Evolutionary conservation across 64 coral and sea anemone genomes (phyloP), one percentile per base, ranked within the genome.

Genomic region (Cladopsammia gracilis): DNA sequence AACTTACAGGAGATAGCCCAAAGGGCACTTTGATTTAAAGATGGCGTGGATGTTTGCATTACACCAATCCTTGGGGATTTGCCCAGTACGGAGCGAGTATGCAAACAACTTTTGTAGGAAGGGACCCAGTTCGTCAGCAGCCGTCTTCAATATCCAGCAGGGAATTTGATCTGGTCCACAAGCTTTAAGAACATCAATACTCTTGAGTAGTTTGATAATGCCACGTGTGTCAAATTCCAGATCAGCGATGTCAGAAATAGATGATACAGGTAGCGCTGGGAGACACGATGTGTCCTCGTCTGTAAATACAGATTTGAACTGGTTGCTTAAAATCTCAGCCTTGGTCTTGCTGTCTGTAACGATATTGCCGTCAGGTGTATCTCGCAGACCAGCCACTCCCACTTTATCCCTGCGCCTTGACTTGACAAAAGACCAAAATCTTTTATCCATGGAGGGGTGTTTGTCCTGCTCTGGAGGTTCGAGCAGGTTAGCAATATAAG

Each of bases 371-470:
- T 76, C 52, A 54, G 52, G 11, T n/a, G n/a, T 73, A 22, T 85
- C 25, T 62, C 73, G 44, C 6, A 91, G 57, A 49, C 69, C 15
- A 46, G 78, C 66, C 53, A 95, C 42, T 25, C 79, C 93, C 23
- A 87, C 64, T 34, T 90, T 58, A 87, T 90, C 44, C 47, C 24
- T 45, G 47, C 64, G 77, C 45, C 56, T 90, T 22, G 79, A 75
- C 77, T 79, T 90, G 15, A 95, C 72, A 64, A 78, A 90, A 48
- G 88, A 78, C 93, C 93, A 95, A 60, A 95, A 95, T 25, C 73
- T 78, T 86, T 95, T 94, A 42, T 65, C 52, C 0, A 34, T 18
- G 1, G 53, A 45, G 20, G 58, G 42, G 78, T 68, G 68, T 1
- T 19, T 86, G 6, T 0, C 15, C 4, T 92, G 46, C 14, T 92